A percentile compares a stretch with the other conserved stretches of the same genome.
Conservation (phyloP, 2,113 vertebrate species). For the Chaenogobius annularis region DNA sequence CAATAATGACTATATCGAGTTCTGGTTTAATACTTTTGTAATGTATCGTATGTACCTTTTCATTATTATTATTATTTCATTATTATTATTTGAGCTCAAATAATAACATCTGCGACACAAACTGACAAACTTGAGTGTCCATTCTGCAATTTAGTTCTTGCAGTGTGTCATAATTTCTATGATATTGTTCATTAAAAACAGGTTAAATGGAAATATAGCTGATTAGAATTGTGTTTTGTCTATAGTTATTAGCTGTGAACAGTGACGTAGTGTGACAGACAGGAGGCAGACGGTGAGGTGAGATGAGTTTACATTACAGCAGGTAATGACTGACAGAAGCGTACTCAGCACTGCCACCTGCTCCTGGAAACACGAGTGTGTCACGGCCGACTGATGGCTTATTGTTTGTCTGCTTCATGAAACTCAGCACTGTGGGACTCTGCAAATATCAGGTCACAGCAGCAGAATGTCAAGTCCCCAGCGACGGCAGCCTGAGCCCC, state of each 20-base stretch:
- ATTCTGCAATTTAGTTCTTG: too few species aligned
- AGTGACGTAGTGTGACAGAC: constrained; percentile 31
- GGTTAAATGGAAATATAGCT: neutral
- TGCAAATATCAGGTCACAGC: constrained; percentile 33
- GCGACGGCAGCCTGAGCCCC: too few species aligned
- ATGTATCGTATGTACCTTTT: too few species aligned
- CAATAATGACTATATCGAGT: too few species aligned
- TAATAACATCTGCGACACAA: too few species aligned
- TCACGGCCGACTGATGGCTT: constrained; percentile 43
- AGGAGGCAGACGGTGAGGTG: constrained; percentile 35
- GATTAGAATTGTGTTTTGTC: neutral
- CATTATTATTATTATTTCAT: too few species aligned
- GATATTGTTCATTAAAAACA: too few species aligned
- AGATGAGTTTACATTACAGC: constrained; percentile 54
- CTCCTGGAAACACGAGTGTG: constrained; percentile 60
- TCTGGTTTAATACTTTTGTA: too few species aligned
- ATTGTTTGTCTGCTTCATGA: constrained; percentile 26
- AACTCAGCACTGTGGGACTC: constrained; percentile 21
- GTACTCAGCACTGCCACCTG: constrained; percentile 67
- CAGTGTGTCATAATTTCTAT: too few species aligned
- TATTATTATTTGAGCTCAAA: too few species aligned
- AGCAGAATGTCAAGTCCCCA: constrained; percentile 13
- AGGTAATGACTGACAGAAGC: constrained; percentile 29
- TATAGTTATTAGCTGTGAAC: neutral
- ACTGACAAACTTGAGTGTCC: too few species aligned